Evolutionary conservation across 2,113 vertebrate species (phyloP), one percentile per base, ranked within the genome.

Genomic region (Egretta garzetta): DNA sequence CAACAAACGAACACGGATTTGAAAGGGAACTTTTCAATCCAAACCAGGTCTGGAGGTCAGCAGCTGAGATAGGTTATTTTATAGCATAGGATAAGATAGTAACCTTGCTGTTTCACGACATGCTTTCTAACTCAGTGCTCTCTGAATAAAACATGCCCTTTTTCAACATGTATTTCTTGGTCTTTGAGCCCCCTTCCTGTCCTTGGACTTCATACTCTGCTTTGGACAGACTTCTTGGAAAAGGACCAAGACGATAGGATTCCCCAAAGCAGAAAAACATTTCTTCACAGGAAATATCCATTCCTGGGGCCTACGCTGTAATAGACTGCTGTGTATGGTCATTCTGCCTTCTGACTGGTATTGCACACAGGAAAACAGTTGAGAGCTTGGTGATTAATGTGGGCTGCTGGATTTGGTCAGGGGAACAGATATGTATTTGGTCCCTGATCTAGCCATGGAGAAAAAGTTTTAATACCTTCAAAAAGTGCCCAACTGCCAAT

Each of bases 331-430:
- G 37, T 23, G 37, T 85, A 80, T 55, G 73, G 53, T 87, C 80
- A 91, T 72, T 87, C 70, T 96, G 79, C 37, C 55, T 94, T 90
- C 50, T 63, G 11, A n/a, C 49, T 86, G 67, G 37, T 58, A 52
- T 5, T 79, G 77, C 79, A 93, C 1, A 3, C 94, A 94, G 92
- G 82, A 96, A 84, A 86, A 75, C 39, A 19, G 39, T 58, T 95
- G 88, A 92, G 52, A 76, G 41, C 52, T 86, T 60, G 71, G 63
- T 52, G 55, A 96, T 67, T 67, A 79, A 97, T 86, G 62, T 89
- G 80, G 86, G 82, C 85, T 97, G 85, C 86, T 97, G 95, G 85
- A 96, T 89, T 83, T 88, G 90, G 90, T 96, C 97, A 97, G 93
- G 59, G 83, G 87, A 97, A 94, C 94, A 97, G 94, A 95, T 92